Evolutionary conservation across 2,113 vertebrate genomes (phyloP), one percentile per base, ranked within the genome.

Genomic region (Grammomys dolichurus): DNA sequence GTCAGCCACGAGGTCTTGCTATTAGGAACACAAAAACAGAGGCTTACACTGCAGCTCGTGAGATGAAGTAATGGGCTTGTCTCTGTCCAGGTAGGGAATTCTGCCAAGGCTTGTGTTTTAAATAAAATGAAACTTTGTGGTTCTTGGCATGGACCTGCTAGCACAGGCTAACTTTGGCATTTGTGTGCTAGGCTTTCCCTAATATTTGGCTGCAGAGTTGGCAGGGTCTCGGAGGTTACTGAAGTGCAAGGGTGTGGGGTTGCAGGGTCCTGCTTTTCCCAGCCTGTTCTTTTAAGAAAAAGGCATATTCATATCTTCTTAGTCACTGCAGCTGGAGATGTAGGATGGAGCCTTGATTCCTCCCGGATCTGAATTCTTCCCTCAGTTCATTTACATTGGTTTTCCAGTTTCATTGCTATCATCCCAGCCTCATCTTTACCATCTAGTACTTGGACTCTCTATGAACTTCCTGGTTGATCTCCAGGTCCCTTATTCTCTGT

Each of bases 51-150:
- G 97, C 97, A 97, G 97, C 95, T 98, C 96, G 82, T 90, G 87
- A 96, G 95, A 98, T 98, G 98, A 98, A 97, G 98, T 98, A 97
- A 98, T 91, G 96, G 94, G 77, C 87, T 98, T 87, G 85, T 87
- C 92, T 97, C 92, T 97, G 95, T 93, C 75, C 95, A 97, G 95
- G 84, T 54, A 0, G 95, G 96, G 97, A 86, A 92, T 96, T 92
- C 9, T 89, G 97, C 98, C 98, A 98, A 96, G 95, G 90, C 95
- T 65, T 96, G 96, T 97, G 97, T 98, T 98, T 98, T 97, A 98
- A 98, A 97, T 98, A 97, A 98, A 97, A 89, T 78, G 43, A 63
- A 96, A 90, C 93, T 97, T 96, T 95, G 60, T 20, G 43, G 0
- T 3, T 97, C 96, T 94, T 91, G 96, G 97, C 96, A 0, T 48